phyloP scores from a whole-genome alignment of 2,888 invertebrate species.

The Thymelicus sylvestris region DNA sequence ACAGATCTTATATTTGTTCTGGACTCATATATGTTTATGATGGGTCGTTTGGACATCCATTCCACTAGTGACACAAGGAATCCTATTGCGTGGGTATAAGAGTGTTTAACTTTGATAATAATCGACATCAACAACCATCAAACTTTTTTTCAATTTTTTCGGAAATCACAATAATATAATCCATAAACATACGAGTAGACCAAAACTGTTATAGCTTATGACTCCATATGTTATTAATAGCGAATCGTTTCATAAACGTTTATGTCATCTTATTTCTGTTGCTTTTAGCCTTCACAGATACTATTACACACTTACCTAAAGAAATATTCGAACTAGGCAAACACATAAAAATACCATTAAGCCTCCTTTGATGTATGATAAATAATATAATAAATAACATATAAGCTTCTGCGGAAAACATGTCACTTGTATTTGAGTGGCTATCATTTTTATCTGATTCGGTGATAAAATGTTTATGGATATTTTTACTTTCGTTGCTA shows the following conservation, averaged over 20 bases:
- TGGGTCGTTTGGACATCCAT: too few relatives aligned
- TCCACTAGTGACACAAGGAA: too few relatives aligned
- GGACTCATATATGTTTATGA: neutral
- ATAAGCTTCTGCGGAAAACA: slow-evolving; percentile 45
- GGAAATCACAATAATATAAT: neutral
- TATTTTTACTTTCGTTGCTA: neutral
- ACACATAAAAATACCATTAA: slow-evolving; percentile 50
- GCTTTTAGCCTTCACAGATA: slow-evolving; percentile 26
- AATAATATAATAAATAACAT: slow-evolving; percentile 49
- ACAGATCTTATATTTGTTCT: neutral
- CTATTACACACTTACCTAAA: slow-evolving; percentile 18
- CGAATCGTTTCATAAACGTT: slow-evolving; percentile 31
- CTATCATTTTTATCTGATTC: slow-evolving; percentile 31
- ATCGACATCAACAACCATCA: neutral
- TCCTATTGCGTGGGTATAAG: too few relatives aligned
- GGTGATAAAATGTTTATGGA: slow-evolving; percentile 14
- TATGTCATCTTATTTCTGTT: slow-evolving; percentile 24
- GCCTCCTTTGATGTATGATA: slow-evolving; percentile 44
- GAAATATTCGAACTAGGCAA: slow-evolving; percentile 33
- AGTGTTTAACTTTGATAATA: neutral
- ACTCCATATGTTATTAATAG: slow-evolving; percentile 24
- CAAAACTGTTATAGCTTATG: slow-evolving; percentile 15
- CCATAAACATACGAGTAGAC: neutral
- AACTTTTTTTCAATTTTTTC: neutral
- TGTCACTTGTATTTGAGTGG: slow-evolving; percentile 36